Conservation (phyloP, 92 coral and sea anemone species). For the Parazoanthus swiftii region DNA sequence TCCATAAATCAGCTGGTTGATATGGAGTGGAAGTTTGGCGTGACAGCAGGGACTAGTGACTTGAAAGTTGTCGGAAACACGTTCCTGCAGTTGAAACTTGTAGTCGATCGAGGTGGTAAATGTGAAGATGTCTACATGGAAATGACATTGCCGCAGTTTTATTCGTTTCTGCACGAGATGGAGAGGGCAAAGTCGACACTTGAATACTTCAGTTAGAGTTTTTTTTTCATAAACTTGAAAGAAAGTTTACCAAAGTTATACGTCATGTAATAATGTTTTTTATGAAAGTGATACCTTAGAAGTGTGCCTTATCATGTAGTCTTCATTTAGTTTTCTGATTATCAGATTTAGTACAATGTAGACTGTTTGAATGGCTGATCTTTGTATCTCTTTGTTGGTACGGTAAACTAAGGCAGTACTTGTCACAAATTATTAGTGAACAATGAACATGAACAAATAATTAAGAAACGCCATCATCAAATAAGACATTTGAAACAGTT, state of each 20-base stretch:
- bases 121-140: constrained; percentile 96
- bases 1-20: constrained; percentile 94
- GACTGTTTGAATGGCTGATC: no score
- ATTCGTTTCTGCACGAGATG: constrained; percentile 97
- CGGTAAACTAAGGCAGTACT: no score
- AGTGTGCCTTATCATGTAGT: no score
- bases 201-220: constrained; percentile 82
- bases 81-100: constrained; percentile 93
- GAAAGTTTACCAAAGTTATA: background rate
- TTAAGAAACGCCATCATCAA: no score
- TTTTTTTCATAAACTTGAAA: background rate
- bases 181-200: constrained; percentile 95
- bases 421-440: no score
- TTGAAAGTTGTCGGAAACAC: constrained; percentile 96
- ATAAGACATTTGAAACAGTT: no score
- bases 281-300: no score
- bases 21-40: constrained; percentile 99
- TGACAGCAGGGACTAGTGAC: constrained; percentile 96
- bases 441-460: no score
- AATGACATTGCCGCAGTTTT: constrained; percentile 96
- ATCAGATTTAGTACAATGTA: no score
- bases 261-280: no score
- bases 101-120: constrained; percentile 83
- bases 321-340: no score
- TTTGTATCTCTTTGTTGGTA: no score